Percentiles rank a stretch among this genome's conserved stretches.
These are phyloP conservation scores for Microtus richardsoni DNA, from an alignment of 2,113 vertebrate species.

Conservation along the genomic window DNA sequence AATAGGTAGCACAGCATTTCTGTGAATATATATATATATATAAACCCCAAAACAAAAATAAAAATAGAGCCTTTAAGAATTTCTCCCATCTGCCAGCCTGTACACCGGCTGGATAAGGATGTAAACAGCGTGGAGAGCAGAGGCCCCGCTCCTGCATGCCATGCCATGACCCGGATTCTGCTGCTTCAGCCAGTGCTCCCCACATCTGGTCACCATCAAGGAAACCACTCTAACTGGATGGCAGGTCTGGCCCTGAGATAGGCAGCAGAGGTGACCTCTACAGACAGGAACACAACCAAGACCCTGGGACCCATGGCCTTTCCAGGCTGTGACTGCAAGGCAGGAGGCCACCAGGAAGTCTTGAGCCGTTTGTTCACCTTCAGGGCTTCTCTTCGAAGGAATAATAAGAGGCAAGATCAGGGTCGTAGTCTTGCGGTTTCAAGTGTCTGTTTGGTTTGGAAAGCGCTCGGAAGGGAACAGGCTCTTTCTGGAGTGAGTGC, in stretches of 20 bases:
- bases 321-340: background rate
- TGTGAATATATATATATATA: conserved; percentile 50
- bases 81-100: conserved; percentile 70
- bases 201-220: background rate
- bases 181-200: rapidly evolving
- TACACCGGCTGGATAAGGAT: conserved; percentile 14
- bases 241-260: background rate
- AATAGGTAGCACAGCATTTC: conserved; percentile 68
- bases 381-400: background rate
- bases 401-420: background rate
- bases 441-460: conserved; percentile 1
- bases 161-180: background rate
- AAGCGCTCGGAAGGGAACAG: conserved; percentile 1
- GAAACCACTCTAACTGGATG: background rate
- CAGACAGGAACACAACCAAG: background rate
- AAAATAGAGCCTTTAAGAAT: conserved; percentile 71
- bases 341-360: background rate
- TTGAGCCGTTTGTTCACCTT: conserved; percentile 17
- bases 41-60: conserved; percentile 38
- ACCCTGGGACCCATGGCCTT: background rate
- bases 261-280: background rate
- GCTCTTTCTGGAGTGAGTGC: background rate
- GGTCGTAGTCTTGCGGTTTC: background rate
- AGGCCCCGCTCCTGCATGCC: background rate
- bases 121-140: background rate